Conservation (phyloP, 2,888 invertebrate genomes). For the Pteria penguin region DNA sequence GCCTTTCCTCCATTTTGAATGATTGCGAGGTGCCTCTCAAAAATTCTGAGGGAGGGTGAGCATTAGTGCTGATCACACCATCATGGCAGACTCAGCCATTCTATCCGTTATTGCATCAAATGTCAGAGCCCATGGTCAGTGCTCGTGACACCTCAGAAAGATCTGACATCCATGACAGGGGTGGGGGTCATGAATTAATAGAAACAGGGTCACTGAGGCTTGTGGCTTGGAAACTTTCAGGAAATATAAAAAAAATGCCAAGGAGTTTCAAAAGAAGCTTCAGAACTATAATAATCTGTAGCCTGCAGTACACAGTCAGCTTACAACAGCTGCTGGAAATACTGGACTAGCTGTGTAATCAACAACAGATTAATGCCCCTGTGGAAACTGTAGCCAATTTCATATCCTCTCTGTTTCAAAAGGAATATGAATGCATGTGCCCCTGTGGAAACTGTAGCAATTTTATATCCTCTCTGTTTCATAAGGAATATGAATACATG, state of each 20-base stretch:
- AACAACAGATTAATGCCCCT: conserved; percentile 13
- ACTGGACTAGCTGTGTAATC: conserved; percentile 18
- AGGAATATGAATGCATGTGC: no score
- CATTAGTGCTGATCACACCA: background rate
- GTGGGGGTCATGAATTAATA: background rate
- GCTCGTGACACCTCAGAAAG: background rate
- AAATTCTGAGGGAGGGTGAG: background rate
- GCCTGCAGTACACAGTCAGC: background rate
- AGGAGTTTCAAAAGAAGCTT: conserved; percentile 1
- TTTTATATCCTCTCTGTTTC: no score
- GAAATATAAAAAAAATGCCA: background rate
- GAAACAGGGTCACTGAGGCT: background rate
- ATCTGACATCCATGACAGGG: background rate
- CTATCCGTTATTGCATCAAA: background rate
- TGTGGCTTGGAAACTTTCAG: background rate
- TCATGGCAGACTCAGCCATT: background rate
- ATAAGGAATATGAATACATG: no score
- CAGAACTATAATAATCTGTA: background rate
- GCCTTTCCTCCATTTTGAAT: background rate
- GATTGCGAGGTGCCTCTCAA: conserved; percentile 9
- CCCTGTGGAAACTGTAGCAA: no score
- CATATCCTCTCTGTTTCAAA: background rate
- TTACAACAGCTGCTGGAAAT: conserved; percentile 24
- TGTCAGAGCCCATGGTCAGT: background rate
- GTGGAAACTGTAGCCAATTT: conserved; percentile 5